A percentile compares a stretch with the other conserved stretches of the same genome.
Evolutionary conservation across 2,888 invertebrate genomes (phyloP).

Genomic region (Blastobasis adustella): DNA sequence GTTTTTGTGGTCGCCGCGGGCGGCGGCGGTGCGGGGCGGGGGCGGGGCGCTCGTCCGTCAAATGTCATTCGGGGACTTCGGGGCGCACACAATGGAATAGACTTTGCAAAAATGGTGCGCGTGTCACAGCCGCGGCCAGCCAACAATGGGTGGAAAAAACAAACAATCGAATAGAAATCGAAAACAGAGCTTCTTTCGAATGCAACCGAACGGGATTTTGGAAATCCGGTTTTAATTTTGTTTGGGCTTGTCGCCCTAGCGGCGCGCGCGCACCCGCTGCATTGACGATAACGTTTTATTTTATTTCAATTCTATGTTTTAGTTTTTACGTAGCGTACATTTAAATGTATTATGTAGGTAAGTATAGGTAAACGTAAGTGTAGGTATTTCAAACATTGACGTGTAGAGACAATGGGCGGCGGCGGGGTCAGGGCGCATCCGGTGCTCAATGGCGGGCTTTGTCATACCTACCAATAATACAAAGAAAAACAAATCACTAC

Average conservation of each 20-base stretch:
- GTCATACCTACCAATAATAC: background rate
- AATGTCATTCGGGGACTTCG: conserved; percentile 48
- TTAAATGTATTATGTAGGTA: background rate
- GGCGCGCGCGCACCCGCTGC: conserved; percentile 30
- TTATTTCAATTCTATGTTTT: background rate
- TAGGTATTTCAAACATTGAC: too few relatives aligned
- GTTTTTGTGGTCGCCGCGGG: conserved; percentile 22
- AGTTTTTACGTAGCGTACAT: too few relatives aligned
- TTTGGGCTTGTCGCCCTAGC: conserved; percentile 46
- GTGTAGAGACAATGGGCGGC: conserved; percentile 14
- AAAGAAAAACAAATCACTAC: background rate
- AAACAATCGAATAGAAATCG: conserved; percentile 73
- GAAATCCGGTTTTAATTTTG: conserved; percentile 69
- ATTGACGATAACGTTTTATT: conserved; percentile 30
- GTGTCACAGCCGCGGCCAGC: conserved; percentile 54
- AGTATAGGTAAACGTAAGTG: background rate
- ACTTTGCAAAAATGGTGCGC: conserved; percentile 69
- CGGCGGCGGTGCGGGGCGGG: conserved; percentile 17
- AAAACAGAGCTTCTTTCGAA: conserved; percentile 68
- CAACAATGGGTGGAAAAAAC: conserved; percentile 68
- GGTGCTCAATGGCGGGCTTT: conserved; percentile 10
- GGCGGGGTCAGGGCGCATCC: conserved; percentile 18
- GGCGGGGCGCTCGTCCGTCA: conserved; percentile 49
- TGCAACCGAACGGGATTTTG: conserved; percentile 70
- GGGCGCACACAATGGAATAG: conserved; percentile 60